Evolutionary conservation across 2,888 invertebrate species (phyloP).

Genomic region (Cetonia aurata): DNA sequence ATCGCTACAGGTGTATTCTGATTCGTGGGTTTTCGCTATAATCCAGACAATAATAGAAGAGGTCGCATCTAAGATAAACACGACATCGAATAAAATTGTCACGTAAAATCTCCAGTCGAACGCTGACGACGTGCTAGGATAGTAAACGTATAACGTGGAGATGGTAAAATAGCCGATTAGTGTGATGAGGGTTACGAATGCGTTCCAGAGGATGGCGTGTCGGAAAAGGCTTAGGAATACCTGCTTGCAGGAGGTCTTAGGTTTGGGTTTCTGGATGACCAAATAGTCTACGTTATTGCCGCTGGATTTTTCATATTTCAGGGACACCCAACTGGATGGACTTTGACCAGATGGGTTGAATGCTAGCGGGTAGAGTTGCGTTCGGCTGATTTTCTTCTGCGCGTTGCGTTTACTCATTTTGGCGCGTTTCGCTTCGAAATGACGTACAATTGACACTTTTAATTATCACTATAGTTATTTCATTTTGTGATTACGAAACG

Average conservation of each 20-base stretch:
- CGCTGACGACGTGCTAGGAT: background rate
- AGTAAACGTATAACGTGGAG: slow-evolving; percentile 35
- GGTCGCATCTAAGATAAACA: slow-evolving; percentile 34
- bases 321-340: slow-evolving; percentile 46
- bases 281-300: slow-evolving; percentile 42
- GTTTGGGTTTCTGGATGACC: slow-evolving; percentile 42
- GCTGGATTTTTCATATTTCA: slow-evolving; percentile 18
- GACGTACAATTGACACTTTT: no score
- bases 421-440: no score
- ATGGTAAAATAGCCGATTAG: slow-evolving; percentile 30
- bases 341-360: slow-evolving; percentile 37
- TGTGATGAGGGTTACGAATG: slow-evolving; percentile 2
- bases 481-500: no score
- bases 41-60: slow-evolving; percentile 2
- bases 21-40: background rate
- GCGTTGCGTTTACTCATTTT: slow-evolving; percentile 43
- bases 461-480: no score
- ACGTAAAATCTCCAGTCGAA: slow-evolving; percentile 34
- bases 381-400: slow-evolving; percentile 40
- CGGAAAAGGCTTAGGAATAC: slow-evolving; percentile 26
- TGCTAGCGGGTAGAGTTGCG: slow-evolving; percentile 42
- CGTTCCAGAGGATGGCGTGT: slow-evolving; percentile 38
- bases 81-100: slow-evolving; percentile 19
- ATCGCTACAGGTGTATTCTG: slow-evolving; percentile 7
- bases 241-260: slow-evolving; percentile 12